phyloP scores from a whole-genome alignment of 2,797 vertebrate genomes.

The Graptemys geographica region DNA sequence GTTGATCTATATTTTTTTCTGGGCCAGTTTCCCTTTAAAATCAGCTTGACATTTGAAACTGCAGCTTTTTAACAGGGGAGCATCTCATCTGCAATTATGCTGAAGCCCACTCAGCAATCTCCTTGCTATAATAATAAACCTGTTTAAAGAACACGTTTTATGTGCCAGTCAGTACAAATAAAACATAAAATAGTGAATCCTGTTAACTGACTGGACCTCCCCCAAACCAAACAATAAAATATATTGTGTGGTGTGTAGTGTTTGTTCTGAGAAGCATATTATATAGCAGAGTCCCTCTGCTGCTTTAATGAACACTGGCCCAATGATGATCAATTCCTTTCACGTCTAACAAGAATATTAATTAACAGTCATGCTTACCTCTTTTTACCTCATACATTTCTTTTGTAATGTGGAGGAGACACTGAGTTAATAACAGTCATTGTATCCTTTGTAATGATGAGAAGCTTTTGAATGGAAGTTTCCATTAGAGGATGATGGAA shows the following conservation, averaged over 20 bases:
- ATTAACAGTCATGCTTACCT: background rate
- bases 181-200: background rate
- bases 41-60: slow-evolving; percentile 77
- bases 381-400: background rate
- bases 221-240: background rate
- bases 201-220: background rate
- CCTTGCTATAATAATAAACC: slow-evolving; percentile 45
- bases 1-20: slow-evolving; percentile 51
- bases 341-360: background rate
- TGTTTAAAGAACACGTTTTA: slow-evolving; percentile 24
- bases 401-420: background rate
- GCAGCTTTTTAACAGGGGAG: slow-evolving; percentile 71
- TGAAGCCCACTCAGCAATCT: slow-evolving; percentile 48
- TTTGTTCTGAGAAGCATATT: background rate
- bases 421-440: background rate
- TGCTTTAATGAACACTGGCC: background rate
- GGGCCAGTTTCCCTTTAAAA: slow-evolving; percentile 63
- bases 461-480: background rate
- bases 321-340: background rate
- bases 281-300: background rate
- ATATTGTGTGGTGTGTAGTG: rapidly evolving
- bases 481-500: background rate
- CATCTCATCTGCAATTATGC: slow-evolving; percentile 64
- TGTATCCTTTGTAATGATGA: background rate
- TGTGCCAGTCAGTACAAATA: background rate